These are phyloP conservation scores for Drosophila mimica DNA, from an alignment of 2,888 invertebrate species.

Conservation along the genomic window DNA sequence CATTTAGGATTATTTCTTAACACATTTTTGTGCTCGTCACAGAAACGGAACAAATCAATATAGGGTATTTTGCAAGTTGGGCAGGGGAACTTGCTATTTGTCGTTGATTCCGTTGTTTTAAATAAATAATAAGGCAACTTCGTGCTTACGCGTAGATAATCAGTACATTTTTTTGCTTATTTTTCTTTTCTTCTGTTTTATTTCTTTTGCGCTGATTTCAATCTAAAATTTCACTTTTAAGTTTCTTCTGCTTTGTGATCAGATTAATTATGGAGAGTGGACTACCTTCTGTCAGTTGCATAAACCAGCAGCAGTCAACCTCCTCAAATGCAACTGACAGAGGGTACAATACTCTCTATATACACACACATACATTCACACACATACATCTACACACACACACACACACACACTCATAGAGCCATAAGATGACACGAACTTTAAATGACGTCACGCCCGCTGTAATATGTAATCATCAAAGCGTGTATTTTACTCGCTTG, in stretches of 20 bases:
- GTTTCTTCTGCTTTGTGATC: slow-evolving; percentile 10
- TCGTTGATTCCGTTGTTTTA: slow-evolving; percentile 25
- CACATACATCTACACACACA: too few species aligned
- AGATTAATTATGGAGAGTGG: slow-evolving; percentile 2
- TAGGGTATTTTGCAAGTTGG: background rate
- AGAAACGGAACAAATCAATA: background rate
- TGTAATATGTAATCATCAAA: slow-evolving; percentile 95
- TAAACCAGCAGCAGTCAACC: background rate
- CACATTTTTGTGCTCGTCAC: background rate
- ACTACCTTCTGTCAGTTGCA: slow-evolving; percentile 15
- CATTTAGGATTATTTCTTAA: background rate
- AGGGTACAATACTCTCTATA: slow-evolving; percentile 1
- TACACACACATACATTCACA: background rate
- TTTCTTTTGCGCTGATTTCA: slow-evolving; percentile 49
- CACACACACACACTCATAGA: background rate
- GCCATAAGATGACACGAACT: slow-evolving; percentile 32
- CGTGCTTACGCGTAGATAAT: slow-evolving; percentile 57
- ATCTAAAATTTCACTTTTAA: slow-evolving; percentile 50
- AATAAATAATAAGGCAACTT: slow-evolving; percentile 68
- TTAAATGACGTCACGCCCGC: slow-evolving; percentile 87
- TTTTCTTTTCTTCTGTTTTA: background rate
- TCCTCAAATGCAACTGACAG: slow-evolving; percentile 40
- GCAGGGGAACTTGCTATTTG: background rate
- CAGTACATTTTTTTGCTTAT: slow-evolving; percentile 11
- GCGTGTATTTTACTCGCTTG: slow-evolving; percentile 91